Conservation (phyloP, 2,888 invertebrate species). For the Phytoseiulus persimilis region DNA sequence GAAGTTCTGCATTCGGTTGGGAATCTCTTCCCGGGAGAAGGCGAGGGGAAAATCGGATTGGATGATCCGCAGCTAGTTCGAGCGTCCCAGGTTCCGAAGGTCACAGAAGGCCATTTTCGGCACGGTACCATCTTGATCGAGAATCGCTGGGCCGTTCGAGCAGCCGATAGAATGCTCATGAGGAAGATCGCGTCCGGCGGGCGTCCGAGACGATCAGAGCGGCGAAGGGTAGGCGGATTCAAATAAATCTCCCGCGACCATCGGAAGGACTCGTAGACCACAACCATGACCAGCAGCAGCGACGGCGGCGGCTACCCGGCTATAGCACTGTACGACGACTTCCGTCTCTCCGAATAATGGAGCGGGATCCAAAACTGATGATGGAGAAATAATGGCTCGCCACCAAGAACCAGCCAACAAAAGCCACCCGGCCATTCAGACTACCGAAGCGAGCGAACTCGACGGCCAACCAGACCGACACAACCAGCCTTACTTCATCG, state of each 20-base stretch:
- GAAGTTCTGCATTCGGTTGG: no score
- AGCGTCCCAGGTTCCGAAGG: no score
- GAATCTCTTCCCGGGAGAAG: no score
- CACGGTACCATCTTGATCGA: no score
- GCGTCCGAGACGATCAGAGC: not conserved
- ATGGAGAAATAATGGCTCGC: not conserved
- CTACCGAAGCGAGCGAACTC: not conserved
- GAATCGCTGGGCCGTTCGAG: not conserved
- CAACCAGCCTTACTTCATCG: not conserved
- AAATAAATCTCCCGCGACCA: not conserved
- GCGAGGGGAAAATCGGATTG: no score
- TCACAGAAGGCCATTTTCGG: no score
- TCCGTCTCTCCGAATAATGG: not conserved
- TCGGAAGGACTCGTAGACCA: not conserved
- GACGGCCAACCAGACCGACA: not conserved
- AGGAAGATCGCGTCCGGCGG: not conserved
- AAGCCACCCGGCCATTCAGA: not conserved
- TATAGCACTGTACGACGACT: not conserved
- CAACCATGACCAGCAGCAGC: not conserved
- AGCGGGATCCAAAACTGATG: conserved; percentile 5
- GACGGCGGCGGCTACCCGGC: not conserved
- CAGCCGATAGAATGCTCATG: not conserved
- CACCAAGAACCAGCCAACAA: not conserved
- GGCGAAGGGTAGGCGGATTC: not conserved
- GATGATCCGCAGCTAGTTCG: no score